These are phyloP conservation scores for Ascidia mentula DNA, from an alignment of 23 tunicate genomes.

Conservation along the genomic window DNA sequence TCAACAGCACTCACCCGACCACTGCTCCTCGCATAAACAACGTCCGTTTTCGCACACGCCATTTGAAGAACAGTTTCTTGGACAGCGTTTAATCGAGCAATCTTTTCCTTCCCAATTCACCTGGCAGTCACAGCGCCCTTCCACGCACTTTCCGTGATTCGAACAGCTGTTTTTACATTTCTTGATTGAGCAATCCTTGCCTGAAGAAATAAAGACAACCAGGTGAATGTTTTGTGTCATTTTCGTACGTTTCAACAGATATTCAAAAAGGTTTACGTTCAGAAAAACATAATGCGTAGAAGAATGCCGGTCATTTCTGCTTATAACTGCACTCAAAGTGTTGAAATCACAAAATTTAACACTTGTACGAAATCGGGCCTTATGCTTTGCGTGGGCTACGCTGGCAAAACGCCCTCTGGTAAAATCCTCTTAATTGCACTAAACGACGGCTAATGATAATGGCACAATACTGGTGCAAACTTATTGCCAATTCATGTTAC, in stretches of 20 bases:
- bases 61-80: conserved; percentile 24
- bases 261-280: no score
- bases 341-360: no score
- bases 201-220: neutral
- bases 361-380: no score
- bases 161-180: conserved; percentile 2
- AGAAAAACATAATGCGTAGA: no score
- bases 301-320: no score
- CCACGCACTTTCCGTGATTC: conserved; percentile 14
- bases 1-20: conserved; percentile 2
- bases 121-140: conserved; percentile 11
- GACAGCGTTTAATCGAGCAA: conserved; percentile 9
- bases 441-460: no score
- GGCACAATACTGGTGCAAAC: neutral
- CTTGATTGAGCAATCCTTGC: neutral
- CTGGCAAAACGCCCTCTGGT: no score
- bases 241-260: no score
- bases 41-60: conserved; percentile 10
- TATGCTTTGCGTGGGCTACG: no score
- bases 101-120: conserved; percentile 4
- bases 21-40: conserved; percentile 12
- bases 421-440: no score
- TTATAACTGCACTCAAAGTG: no score
- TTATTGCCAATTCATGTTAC: neutral
- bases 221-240: no score